Evolutionary conservation across 2,113 vertebrate species (phyloP), one percentile per base, ranked within the genome.

Genomic region (Laticauda laticaudata): DNA sequence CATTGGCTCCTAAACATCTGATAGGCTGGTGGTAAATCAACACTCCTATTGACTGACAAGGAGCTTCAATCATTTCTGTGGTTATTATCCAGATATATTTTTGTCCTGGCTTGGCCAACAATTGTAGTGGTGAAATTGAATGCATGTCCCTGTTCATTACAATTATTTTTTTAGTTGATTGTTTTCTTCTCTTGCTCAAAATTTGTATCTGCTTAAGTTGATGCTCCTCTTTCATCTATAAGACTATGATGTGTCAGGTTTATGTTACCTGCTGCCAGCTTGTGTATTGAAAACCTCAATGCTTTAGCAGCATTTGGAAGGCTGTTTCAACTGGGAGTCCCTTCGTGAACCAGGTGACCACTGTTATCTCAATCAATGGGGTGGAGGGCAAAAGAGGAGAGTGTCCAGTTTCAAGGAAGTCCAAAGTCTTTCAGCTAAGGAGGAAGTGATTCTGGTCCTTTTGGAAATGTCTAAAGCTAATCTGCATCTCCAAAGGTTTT

Each of bases 401-500:
- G 1, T 7, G 56, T 18, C 18, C 51, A 86, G 91, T 88, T 1
- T 90, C 12, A 1, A 54, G 94, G 10, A 92, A 23, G 92, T 90
- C 57, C 85, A 75, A 57, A 23, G 0, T 0, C 29, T 93, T 92
- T 64, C 90, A 93, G 61, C 92, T 92, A 29, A 51, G 91, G 91
- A 29, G 90, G 88, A 95, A 93, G 96, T 87, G 81, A 94, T 93
- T 75, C 2, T 92, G 91, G 93, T 92, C 85, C 89, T 92, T 91
- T 86, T 64, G 91, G 43, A 51, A 92, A 56, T 86, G 3, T 26
- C n/a, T 1, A 93, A 88, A 69, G 56, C 93, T 85, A 95, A 87
- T 94, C 87, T 1, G 90, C 93, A 95, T 96, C 96, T 94, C 93
- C 0, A n/a, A 97, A 96, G 94, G 34, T 39, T 96, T 97, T 98